Evolutionary conservation across 2,113 vertebrate genomes (phyloP).

Genomic region (Pipra filicauda): DNA sequence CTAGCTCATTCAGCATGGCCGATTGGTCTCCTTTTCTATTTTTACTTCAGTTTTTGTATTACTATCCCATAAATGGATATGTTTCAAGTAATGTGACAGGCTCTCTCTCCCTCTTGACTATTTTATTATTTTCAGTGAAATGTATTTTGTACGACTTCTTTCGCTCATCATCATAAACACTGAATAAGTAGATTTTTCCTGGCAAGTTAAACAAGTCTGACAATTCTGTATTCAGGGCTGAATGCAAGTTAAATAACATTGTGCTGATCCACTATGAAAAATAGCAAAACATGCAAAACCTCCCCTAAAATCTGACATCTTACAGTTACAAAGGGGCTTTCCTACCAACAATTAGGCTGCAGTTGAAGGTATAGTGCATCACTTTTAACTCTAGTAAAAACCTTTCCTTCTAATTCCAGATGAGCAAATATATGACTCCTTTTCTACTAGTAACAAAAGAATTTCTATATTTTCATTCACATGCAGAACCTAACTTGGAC

Average conservation of each 20-base stretch:
- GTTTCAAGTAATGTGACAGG: neutral
- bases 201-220: neutral
- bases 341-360: neutral
- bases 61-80: neutral
- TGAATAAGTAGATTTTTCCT: neutral
- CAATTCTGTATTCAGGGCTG: neutral
- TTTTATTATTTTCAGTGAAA: conserved; percentile 8
- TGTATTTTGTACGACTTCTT: neutral
- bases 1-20: neutral
- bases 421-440: neutral
- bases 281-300: neutral
- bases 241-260: neutral
- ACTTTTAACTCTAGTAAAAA: neutral
- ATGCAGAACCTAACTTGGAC: neutral
- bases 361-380: neutral
- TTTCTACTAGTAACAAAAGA: neutral
- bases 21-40: neutral
- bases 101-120: neutral
- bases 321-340: neutral
- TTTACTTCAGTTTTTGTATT: neutral
- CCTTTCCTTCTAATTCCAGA: neutral
- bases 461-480: neutral
- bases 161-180: neutral
- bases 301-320: neutral
- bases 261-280: neutral